These are phyloP conservation scores for Pachyseris speciosa DNA, from an alignment of 64 coral and sea anemone species.

Conservation along the genomic window DNA sequence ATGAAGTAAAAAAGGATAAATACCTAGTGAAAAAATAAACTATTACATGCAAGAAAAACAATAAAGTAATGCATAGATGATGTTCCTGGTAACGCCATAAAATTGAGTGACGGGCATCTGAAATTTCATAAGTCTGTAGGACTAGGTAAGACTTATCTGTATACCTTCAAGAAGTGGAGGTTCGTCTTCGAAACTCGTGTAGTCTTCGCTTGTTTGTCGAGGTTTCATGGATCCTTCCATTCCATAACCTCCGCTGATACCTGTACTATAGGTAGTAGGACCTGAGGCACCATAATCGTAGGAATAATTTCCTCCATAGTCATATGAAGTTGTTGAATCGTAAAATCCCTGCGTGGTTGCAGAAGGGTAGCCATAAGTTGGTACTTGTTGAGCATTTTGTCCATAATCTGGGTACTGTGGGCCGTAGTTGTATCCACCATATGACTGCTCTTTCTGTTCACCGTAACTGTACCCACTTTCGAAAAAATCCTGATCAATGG, in stretches of 20 bases:
- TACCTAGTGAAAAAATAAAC: neutral
- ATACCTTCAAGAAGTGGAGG: constrained; percentile 97
- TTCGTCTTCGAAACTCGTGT: constrained; percentile 97
- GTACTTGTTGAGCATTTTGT: constrained; percentile 60
- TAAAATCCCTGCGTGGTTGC: constrained; percentile 43
- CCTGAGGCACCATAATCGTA: constrained; percentile 81
- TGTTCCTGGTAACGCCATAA: neutral
- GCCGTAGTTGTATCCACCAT: constrained; percentile 37
- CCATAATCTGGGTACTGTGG: constrained; percentile 58
- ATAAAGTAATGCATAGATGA: too few species aligned
- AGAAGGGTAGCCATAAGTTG: constrained; percentile 7
- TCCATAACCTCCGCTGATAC: constrained; percentile 59
- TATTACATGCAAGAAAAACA: neutral
- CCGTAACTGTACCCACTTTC: constrained; percentile 86
- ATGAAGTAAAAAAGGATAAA: neutral
- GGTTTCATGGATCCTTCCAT: constrained; percentile 86
- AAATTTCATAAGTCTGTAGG: too few species aligned
- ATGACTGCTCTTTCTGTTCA: constrained; percentile 53
- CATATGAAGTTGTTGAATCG: constrained; percentile 35
- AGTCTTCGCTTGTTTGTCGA: constrained; percentile 92
- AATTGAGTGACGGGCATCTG: neutral
- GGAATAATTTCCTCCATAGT: constrained; percentile 42
- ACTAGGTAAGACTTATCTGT: too few species aligned
- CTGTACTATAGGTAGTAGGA: constrained; percentile 45
- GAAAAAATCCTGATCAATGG: constrained; percentile 92